Evolutionary conservation across 1,140 invertebrate species (phyloP), one percentile per base, ranked within the genome.

Genomic region (Ostrea edulis): DNA sequence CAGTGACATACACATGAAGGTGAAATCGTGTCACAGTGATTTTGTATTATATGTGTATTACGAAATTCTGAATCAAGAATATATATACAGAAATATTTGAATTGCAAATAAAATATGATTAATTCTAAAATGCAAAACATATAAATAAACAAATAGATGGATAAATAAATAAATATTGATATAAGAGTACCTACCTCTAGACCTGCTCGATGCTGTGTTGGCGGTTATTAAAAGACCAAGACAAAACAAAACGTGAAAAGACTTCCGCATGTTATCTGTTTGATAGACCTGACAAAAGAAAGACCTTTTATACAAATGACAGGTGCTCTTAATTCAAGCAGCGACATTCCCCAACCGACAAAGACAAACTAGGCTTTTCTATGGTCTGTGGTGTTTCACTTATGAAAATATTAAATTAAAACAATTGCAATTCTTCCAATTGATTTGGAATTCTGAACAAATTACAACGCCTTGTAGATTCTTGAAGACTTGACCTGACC

Each of bases 291-390:
- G 14, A 77, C 68, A 77, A 25, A 22, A 77, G 22, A 29, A 25
- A 22, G 68, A 77, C 68, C 68, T 77, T 77, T 77, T 77, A 77
- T 77, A 77, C 29, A 29, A 35, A 77, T 77, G 68, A 77, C 68
- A 77, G 68, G 68, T 77, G 68, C 68, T 35, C 29, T 35, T 29
- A 77, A 77, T 77, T 77, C 68, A 77, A 77, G 68, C 68, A 25
- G 68, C 68, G 68, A 77, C 68, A 77, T 77, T 77, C 68, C 68
- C 68, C 14, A 77, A 77, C 68, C 29, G 68, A 29, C 68, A 77
- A 35, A 77, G 68, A 25, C 25, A 77, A 77, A 22, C 68, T 35
- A 25, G 11, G 68, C 8, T 25, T 25, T 29, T 25, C 68, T 29
- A 35, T 29, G 29, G 14, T 77, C 29, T 29, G 68, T 77, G 25